Conservation (phyloP, 2,797 vertebrate species). For the Labeo calbasu region DNA sequence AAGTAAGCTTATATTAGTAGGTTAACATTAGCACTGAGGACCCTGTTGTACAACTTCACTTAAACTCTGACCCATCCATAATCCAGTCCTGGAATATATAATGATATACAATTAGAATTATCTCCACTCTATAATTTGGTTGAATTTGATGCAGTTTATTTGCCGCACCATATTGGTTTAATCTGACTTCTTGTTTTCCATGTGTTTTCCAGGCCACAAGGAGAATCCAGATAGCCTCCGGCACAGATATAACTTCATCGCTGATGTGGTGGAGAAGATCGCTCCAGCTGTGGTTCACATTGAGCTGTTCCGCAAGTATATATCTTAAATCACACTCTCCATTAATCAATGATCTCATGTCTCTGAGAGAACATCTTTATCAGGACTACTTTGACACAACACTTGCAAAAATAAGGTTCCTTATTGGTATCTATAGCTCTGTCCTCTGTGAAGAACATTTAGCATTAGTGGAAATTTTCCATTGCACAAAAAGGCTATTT, state of each 20-base stretch:
- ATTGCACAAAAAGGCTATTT: not conserved
- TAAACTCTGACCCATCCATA: not conserved
- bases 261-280: slow-evolving; percentile 98
- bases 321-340: not conserved
- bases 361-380: not conserved
- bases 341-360: not conserved
- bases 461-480: not conserved
- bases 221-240: slow-evolving; percentile 90
- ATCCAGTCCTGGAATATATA: not conserved
- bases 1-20: not conserved
- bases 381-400: not conserved
- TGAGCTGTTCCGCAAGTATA: slow-evolving; percentile 94
- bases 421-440: not conserved
- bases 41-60: not conserved
- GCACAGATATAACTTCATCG: slow-evolving; percentile 95
- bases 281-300: slow-evolving; percentile 97
- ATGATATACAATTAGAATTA: not conserved
- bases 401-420: not conserved
- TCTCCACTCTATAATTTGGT: not conserved
- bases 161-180: slow-evolving; percentile 5
- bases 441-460: not conserved
- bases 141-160: not conserved
- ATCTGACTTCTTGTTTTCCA: not conserved
- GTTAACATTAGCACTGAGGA: not conserved
- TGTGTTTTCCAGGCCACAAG: slow-evolving; percentile 77